phyloP scores from a whole-genome alignment of 2,113 vertebrate genomes.

The Charina bottae region DNA sequence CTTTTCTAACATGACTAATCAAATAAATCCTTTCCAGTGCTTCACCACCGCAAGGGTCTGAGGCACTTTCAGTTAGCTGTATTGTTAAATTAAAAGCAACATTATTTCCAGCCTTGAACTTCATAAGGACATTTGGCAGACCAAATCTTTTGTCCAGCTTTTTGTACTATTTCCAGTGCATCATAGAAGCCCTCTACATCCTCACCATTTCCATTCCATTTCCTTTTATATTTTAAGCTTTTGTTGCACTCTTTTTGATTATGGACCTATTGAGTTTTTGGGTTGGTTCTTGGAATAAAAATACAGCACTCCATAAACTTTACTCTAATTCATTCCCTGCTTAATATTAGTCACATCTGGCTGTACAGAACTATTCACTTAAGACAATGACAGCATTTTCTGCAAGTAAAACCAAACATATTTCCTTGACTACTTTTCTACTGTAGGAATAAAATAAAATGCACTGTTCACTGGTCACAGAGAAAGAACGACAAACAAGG shows the following conservation, averaged over 20 bases:
- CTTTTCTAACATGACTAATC: conserved; percentile 22
- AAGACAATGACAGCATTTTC: background rate
- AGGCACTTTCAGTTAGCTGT: background rate
- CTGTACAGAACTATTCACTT: background rate
- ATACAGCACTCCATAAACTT: background rate
- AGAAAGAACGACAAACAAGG: background rate
- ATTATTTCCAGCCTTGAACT: background rate
- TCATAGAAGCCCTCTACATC: background rate
- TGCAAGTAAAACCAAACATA: background rate
- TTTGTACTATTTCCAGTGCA: background rate
- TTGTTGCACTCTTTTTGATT: background rate
- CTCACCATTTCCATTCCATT: background rate
- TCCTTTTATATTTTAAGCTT: background rate
- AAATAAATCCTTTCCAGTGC: background rate
- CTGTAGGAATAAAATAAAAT: background rate
- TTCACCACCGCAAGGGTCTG: background rate
- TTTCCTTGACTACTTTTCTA: background rate
- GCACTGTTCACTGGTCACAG: background rate
- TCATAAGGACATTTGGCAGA: background rate
- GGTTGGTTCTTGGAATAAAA: background rate
- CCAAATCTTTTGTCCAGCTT: background rate
- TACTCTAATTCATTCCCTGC: background rate
- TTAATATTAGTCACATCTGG: background rate
- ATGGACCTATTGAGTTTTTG: background rate
- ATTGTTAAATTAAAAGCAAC: conserved; percentile 15